These are phyloP conservation scores for Carposina sasakii DNA, from an alignment of 1,140 invertebrate genomes.

Conservation along the genomic window DNA sequence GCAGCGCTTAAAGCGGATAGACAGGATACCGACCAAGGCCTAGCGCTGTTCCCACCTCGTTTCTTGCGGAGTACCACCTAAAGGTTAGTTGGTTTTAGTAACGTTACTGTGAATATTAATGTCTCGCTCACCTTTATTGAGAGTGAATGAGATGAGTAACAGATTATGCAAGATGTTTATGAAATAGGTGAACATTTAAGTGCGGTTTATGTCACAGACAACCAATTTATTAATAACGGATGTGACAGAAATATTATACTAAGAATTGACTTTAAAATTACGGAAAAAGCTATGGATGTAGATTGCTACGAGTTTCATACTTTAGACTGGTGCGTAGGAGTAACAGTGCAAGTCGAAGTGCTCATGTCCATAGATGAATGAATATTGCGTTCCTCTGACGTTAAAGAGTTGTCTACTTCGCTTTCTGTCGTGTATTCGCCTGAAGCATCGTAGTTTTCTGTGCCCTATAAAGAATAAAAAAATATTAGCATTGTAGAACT, in stretches of 20 bases:
- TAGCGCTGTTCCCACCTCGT: conserved; percentile 66
- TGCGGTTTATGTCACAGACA: conserved; percentile 11
- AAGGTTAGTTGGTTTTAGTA: no score
- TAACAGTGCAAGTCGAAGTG: conserved; percentile 64
- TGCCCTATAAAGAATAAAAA: conserved; percentile 37
- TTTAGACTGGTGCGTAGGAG: conserved; percentile 64
- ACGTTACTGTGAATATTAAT: no score
- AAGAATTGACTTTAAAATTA: no score
- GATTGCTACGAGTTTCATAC: no score
- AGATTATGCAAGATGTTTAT: no score
- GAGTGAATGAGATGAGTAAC: no score
- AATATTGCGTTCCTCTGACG: conserved; percentile 78
- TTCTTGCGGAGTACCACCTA: conserved; percentile 72
- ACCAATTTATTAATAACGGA: conserved; percentile 6
- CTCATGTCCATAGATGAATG: conserved; percentile 68
- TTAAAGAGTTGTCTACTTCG: conserved; percentile 79
- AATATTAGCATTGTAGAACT: no score
- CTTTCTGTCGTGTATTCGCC: conserved; percentile 91
- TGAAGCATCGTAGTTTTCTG: conserved; percentile 86
- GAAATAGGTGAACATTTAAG: no score
- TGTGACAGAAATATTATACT: no score
- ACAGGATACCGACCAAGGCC: conserved; percentile 90
- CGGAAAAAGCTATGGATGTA: no score
- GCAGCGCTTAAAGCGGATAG: conserved; percentile 78
- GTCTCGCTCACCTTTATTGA: no score